Percentiles rank a stretch among this genome's conserved stretches.
These are phyloP conservation scores for Polypterus senegalus DNA, from an alignment of 2,113 vertebrate species.

Conservation along the genomic window DNA sequence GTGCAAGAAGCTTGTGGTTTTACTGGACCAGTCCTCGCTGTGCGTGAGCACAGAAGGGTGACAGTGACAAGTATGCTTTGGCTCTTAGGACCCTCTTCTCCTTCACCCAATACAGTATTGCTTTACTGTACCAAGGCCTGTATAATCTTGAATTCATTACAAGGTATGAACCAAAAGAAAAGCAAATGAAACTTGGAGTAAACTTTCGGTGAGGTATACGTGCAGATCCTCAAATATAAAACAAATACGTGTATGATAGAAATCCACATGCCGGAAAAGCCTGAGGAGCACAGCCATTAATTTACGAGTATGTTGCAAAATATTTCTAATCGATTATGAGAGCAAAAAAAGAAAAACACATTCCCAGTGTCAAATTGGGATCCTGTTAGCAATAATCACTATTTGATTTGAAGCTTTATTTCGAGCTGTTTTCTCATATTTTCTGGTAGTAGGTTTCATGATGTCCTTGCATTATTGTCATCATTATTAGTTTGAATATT, in stretches of 20 bases:
- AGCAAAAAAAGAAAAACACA: slow-evolving; percentile 12
- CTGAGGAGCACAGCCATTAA: slow-evolving; percentile 71
- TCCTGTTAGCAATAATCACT: slow-evolving; percentile 71
- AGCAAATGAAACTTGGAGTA: slow-evolving; percentile 47
- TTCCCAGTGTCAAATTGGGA: slow-evolving; percentile 41
- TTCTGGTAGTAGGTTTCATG: slow-evolving; percentile 43
- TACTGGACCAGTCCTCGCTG: too few species aligned
- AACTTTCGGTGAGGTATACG: slow-evolving; percentile 23
- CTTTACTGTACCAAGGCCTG: too few species aligned
- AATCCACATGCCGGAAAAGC: slow-evolving; percentile 48
- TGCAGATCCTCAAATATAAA: slow-evolving; percentile 11
- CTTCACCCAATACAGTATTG: too few species aligned
- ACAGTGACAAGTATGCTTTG: too few species aligned
- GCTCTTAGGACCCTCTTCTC: too few species aligned
- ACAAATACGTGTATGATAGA: slow-evolving; percentile 8
- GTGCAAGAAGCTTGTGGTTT: too few species aligned
- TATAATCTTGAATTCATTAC: too few species aligned
- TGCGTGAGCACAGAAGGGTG: too few species aligned
- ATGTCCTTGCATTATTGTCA: slow-evolving; percentile 59
- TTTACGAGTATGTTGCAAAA: slow-evolving; percentile 61
- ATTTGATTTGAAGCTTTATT: slow-evolving; percentile 88
- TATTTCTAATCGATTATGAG: slow-evolving; percentile 27
- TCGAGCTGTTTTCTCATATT: slow-evolving; percentile 60
- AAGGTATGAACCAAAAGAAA: background rate
- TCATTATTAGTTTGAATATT: slow-evolving; percentile 62